phyloP scores from a whole-genome alignment of 2,113 vertebrate species.

The Pseudopipra pipra region DNA sequence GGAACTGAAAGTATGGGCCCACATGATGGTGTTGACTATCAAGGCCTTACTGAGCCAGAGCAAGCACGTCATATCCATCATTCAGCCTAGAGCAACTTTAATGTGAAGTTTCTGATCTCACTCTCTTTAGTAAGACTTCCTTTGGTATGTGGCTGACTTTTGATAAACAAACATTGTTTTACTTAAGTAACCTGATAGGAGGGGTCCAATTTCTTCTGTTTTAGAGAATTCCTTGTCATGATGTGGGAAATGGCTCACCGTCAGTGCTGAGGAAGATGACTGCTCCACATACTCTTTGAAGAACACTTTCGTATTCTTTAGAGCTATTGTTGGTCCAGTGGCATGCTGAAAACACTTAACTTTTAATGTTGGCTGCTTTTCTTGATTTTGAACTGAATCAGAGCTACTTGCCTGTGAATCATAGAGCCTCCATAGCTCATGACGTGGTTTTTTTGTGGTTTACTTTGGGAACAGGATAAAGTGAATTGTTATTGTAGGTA shows the following conservation, averaged over 20 bases:
- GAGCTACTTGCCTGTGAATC: not conserved
- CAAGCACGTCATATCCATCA: not conserved
- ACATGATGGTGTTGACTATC: rapidly evolving
- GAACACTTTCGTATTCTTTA: not conserved
- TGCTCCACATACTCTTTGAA: not conserved
- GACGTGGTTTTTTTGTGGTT: not conserved
- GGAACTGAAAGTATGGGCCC: not conserved
- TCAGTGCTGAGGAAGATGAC: not conserved
- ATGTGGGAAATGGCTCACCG: not conserved
- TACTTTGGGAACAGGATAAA: not conserved
- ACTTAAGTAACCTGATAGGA: not conserved
- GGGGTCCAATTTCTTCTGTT: not conserved
- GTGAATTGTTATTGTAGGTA: not conserved
- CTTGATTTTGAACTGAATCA: not conserved
- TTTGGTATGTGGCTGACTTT: not conserved
- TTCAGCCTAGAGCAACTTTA: not conserved
- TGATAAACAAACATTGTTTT: not conserved
- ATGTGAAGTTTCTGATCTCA: not conserved
- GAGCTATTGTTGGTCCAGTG: not conserved
- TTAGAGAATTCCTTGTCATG: not conserved
- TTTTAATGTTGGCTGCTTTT: not conserved
- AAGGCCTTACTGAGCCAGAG: not conserved
- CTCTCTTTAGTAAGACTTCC: not conserved
- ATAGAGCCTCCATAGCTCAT: not conserved
- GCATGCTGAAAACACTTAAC: not conserved